Evolutionary conservation across 2,797 vertebrate genomes (phyloP).

Genomic region (Tenualosa ilisha): DNA sequence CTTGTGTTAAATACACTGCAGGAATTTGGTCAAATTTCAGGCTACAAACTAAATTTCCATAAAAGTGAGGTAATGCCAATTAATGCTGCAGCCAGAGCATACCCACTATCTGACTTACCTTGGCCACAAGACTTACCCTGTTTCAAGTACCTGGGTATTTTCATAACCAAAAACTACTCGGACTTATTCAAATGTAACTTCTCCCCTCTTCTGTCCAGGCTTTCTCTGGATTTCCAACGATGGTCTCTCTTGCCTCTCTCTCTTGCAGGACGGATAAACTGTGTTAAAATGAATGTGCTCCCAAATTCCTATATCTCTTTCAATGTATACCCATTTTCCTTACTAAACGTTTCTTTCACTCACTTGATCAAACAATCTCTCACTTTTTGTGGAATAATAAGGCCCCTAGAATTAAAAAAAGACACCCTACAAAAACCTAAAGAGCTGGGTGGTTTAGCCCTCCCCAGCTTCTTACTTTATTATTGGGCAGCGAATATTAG

Average conservation of each 20-base stretch:
- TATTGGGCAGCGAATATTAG: neutral
- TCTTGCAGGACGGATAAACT: neutral
- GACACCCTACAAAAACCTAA: neutral
- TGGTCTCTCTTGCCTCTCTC: neutral
- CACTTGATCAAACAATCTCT: neutral
- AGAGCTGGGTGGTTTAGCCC: neutral
- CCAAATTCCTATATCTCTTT: neutral
- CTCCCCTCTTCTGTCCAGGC: neutral
- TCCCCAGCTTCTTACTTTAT: neutral
- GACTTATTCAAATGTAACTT: neutral
- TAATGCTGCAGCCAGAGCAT: neutral
- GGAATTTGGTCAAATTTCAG: conserved; percentile 1
- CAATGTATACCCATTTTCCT: neutral
- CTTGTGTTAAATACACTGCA: neutral
- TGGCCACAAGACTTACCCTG: neutral
- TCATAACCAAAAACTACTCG: neutral
- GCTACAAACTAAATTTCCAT: neutral
- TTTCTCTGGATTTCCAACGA: neutral
- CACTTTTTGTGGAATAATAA: no score
- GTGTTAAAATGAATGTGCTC: neutral
- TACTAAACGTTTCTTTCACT: neutral
- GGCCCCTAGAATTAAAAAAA: neutral
- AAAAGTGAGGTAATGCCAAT: neutral
- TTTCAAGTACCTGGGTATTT: neutral
- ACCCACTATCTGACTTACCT: neutral